These are phyloP conservation scores for Bos indicus DNA, from an alignment of 2,113 vertebrate species.

Conservation along the genomic window DNA sequence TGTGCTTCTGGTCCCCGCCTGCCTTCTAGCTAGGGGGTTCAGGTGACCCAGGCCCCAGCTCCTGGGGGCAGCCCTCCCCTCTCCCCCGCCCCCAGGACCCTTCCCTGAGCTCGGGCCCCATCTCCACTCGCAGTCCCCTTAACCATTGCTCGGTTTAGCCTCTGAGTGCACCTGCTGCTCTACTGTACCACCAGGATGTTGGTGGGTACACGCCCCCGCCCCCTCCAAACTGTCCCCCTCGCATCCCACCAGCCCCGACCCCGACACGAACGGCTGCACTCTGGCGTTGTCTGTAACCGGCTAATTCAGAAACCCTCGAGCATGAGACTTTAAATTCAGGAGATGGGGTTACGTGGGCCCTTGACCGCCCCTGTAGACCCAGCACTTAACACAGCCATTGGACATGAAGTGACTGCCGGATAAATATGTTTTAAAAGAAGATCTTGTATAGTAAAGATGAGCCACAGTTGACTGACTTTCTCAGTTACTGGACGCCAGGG, in stretches of 20 bases:
- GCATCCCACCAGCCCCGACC: neutral
- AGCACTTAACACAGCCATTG: neutral
- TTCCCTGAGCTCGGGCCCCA: neutral
- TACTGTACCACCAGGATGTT: too few relatives aligned
- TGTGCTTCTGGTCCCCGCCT: neutral
- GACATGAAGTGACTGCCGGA: neutral
- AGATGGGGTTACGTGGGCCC: neutral
- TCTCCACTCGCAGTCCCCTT: rapidly evolving
- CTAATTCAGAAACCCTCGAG: rapidly evolving
- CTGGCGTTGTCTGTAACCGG: rapidly evolving
- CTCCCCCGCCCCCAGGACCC: neutral
- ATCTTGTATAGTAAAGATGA: neutral
- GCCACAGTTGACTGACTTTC: neutral
- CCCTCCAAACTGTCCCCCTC: neutral
- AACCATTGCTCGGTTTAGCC: neutral
- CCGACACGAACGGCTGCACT: neutral
- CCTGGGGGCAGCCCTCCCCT: neutral
- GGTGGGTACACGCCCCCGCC: rapidly evolving
- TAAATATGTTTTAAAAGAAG: neutral
- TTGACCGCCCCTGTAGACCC: neutral
- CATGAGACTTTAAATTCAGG: neutral
- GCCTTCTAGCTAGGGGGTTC: rapidly evolving
- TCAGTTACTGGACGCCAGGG: neutral
- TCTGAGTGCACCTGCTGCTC: neutral
- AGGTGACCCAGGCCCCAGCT: too few relatives aligned